Percentiles rank a stretch among this genome's conserved stretches.
phyloP scores from a whole-genome alignment of 2,888 invertebrate genomes.

The Harpagoxenus sublaevis region DNA sequence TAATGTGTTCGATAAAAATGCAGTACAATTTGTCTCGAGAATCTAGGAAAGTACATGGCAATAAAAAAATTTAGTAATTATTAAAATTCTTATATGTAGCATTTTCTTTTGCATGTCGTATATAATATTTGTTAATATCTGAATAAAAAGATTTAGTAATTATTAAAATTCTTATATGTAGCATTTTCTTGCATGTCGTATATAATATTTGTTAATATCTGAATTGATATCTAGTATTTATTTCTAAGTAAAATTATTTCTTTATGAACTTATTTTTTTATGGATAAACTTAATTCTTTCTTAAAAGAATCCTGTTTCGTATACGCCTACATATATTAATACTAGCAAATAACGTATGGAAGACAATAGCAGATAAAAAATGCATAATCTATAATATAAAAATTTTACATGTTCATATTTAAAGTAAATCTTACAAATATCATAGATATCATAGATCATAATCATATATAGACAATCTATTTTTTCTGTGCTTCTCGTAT shows the following conservation, averaged over 20 bases:
- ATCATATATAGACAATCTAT: too few species aligned
- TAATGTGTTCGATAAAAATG: not conserved
- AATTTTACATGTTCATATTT: not conserved
- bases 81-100: not conserved
- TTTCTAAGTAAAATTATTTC: not conserved
- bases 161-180: not conserved
- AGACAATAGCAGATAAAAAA: not conserved
- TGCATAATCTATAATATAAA: not conserved
- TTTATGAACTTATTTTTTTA: not conserved
- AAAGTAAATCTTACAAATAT: not conserved
- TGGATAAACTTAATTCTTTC: not conserved
- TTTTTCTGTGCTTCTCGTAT: not conserved
- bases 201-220: slow-evolving; percentile 1
- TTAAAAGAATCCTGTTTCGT: too few species aligned
- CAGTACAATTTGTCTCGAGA: not conserved
- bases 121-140: slow-evolving; percentile 1
- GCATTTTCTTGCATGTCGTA: not conserved
- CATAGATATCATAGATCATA: too few species aligned
- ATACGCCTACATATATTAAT: too few species aligned
- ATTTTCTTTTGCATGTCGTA: not conserved
- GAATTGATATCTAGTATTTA: not conserved
- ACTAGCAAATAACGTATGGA: too few species aligned
- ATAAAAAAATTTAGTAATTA: not conserved
- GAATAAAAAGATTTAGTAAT: not conserved
- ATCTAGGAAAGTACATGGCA: not conserved